phyloP scores from a whole-genome alignment of 2,113 vertebrate genomes.

The Ariopsis seemanni region DNA sequence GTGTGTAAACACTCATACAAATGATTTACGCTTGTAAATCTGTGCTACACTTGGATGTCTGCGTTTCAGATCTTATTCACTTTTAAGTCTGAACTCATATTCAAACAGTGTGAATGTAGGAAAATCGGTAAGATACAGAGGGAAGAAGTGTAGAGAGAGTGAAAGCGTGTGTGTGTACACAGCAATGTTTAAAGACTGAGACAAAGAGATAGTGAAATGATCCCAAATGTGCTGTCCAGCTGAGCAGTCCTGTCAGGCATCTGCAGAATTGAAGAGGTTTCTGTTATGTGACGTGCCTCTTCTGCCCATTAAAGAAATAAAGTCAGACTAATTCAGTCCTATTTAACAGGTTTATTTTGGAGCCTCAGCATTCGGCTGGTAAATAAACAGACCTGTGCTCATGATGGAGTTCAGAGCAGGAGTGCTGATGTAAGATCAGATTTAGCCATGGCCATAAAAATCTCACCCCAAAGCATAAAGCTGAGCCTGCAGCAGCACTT shows the following conservation, averaged over 20 bases:
- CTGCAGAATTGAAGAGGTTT: constrained; percentile 25
- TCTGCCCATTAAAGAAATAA: constrained; percentile 21
- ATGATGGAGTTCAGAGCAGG: constrained; percentile 10
- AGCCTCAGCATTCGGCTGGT: constrained; percentile 15
- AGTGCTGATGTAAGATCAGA: constrained; percentile 42
- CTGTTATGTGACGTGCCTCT: constrained; percentile 8
- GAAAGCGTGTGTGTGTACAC: background rate
- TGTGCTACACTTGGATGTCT: background rate
- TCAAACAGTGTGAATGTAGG: background rate
- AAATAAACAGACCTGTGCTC: constrained; percentile 22
- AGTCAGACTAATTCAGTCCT: background rate
- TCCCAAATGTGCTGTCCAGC: constrained; percentile 20
- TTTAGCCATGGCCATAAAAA: constrained; percentile 26
- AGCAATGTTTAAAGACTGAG: constrained; percentile 20
- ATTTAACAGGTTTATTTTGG: constrained; percentile 38
- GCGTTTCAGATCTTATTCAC: background rate
- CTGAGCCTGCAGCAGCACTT: constrained; percentile 14
- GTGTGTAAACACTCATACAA: background rate
- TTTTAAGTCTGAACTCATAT: background rate
- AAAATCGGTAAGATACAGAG: background rate
- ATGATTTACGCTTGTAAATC: background rate
- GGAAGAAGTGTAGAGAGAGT: background rate
- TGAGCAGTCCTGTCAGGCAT: constrained; percentile 9
- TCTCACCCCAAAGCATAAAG: background rate
- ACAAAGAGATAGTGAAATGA: background rate